A percentile compares a stretch with the other conserved stretches of the same genome.
Conservation (phyloP, 2,797 vertebrate genomes). For the Sebastes cheni region DNA sequence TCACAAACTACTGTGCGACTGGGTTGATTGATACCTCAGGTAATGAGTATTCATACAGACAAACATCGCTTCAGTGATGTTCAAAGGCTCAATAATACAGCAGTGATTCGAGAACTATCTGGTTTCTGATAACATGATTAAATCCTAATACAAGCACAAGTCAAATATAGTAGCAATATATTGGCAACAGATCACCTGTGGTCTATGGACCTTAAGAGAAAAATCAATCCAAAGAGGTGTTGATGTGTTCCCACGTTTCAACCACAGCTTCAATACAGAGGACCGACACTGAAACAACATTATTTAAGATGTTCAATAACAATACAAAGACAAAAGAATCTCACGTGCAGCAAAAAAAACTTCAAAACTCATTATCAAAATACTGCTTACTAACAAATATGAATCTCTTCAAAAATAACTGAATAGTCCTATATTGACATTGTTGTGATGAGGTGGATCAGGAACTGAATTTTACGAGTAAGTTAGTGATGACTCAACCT, state of each 20-base stretch:
- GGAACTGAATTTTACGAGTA: not conserved
- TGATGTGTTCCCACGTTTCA: not conserved
- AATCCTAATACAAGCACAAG: not conserved
- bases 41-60: not conserved
- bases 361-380: not conserved
- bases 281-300: not conserved
- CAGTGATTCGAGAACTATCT: not conserved
- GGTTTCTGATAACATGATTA: not conserved
- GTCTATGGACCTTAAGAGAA: not conserved
- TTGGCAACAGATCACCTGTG: not conserved
- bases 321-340: not conserved
- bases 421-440: not conserved
- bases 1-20: too few relatives aligned
- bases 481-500: conserved; percentile 24
- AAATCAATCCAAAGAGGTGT: not conserved
- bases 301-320: not conserved
- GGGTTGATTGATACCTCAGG: not conserved
- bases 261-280: not conserved
- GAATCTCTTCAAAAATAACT: not conserved
- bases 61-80: not conserved
- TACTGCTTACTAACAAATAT: not conserved
- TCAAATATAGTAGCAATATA: not conserved
- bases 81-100: not conserved
- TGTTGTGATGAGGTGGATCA: not conserved
- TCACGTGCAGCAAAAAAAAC: not conserved